These are phyloP conservation scores for Troides aeacus DNA, from an alignment of 2,888 invertebrate species.

Conservation along the genomic window DNA sequence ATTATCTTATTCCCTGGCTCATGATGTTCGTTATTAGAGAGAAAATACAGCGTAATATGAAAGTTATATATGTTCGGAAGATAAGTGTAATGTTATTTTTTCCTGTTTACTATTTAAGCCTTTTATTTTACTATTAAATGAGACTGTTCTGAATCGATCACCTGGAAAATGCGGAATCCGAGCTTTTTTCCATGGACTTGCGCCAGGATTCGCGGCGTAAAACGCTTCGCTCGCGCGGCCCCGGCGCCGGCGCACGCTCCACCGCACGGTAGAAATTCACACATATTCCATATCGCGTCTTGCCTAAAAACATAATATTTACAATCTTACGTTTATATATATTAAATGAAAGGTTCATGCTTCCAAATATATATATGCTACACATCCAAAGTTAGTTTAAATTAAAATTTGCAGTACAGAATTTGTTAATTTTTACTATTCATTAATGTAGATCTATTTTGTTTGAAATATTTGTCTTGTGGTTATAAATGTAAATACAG, in stretches of 20 bases:
- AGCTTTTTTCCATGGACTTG: slow-evolving; percentile 94
- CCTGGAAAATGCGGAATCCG: slow-evolving; percentile 96
- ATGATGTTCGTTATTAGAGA: neutral
- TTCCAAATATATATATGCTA: too few species aligned
- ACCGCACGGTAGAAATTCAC: slow-evolving; percentile 98
- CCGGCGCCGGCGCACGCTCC: slow-evolving; percentile 81
- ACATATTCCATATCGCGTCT: slow-evolving; percentile 97
- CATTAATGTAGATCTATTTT: neutral
- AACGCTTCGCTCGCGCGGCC: slow-evolving; percentile 67
- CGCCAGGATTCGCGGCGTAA: slow-evolving; percentile 93
- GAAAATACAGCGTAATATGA: neutral
- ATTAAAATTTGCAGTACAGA: too few species aligned
- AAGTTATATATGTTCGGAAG: too few species aligned
- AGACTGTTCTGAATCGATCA: slow-evolving; percentile 60
- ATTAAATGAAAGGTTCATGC: neutral
- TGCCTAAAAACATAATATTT: slow-evolving; percentile 70
- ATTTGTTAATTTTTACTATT: too few species aligned
- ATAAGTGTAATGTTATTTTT: too few species aligned
- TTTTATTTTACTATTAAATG: neutral
- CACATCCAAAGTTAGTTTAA: too few species aligned
- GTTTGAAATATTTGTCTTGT: neutral
- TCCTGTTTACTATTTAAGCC: too few species aligned
- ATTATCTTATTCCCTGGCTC: neutral
- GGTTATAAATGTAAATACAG: neutral
- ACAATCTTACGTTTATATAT: neutral